phyloP scores from a whole-genome alignment of 2,888 invertebrate genomes.

The Hetaerina titia region DNA sequence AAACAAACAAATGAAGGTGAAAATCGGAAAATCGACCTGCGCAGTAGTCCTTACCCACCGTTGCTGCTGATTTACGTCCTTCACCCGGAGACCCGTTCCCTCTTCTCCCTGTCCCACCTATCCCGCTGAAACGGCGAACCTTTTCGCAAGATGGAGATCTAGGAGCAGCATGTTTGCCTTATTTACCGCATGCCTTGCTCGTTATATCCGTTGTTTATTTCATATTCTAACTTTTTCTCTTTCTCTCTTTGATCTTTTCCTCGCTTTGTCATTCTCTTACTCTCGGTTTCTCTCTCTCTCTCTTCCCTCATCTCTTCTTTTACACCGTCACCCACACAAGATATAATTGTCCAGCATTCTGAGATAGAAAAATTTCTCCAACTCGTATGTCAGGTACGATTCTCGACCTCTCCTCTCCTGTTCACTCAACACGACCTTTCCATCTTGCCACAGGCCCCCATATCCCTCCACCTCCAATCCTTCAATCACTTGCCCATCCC shows the following conservation, averaged over 20 bases:
- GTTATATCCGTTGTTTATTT: background rate
- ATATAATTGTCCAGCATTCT: background rate
- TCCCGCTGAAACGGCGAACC: background rate
- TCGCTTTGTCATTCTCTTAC: background rate
- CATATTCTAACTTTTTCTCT: background rate
- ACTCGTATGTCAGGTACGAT: background rate
- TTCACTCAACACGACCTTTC: background rate
- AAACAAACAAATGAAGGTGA: conserved; percentile 8
- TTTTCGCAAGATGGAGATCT: background rate
- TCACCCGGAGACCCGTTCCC: background rate
- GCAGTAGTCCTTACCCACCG: background rate
- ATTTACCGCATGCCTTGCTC: background rate
- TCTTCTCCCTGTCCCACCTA: background rate
- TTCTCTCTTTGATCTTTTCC: background rate
- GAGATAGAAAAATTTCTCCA: background rate
- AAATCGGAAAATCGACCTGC: background rate
- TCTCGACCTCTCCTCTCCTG: background rate
- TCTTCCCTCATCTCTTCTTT: no score
- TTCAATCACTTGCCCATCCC: background rate
- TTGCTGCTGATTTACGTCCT: background rate
- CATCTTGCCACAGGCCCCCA: no score
- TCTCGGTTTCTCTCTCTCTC: background rate
- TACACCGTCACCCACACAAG: no score
- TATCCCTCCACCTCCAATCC: background rate
- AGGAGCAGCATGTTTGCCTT: background rate